A percentile compares a stretch with the other conserved stretches of the same genome.
These are phyloP conservation scores for Leucopsar rothschildi DNA, from an alignment of 2,113 vertebrate species.

Conservation along the genomic window DNA sequence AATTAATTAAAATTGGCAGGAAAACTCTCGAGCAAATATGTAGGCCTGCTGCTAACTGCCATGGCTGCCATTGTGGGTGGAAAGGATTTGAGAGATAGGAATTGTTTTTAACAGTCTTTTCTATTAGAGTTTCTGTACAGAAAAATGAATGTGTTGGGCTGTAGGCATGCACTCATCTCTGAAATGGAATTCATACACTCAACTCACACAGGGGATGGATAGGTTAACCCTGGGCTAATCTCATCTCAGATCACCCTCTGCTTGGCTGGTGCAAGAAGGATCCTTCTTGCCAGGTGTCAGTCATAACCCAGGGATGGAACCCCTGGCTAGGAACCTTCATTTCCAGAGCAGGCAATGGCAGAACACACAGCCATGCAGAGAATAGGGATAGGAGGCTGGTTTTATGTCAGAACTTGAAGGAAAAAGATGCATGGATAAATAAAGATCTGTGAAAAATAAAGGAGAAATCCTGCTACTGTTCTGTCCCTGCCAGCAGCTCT, in stretches of 20 bases:
- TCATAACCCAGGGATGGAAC: not conserved
- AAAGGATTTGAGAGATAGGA: not conserved
- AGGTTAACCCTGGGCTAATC: not conserved
- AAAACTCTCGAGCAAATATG: not conserved
- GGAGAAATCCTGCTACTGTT: not conserved
- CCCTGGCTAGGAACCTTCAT: not conserved
- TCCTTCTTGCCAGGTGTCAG: rapidly evolving
- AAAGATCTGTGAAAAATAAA: not conserved
- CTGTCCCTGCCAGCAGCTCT: not conserved
- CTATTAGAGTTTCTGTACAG: not conserved
- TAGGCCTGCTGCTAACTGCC: not conserved
- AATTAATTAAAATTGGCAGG: not conserved
- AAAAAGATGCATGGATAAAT: not conserved
- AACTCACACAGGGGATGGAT: not conserved
- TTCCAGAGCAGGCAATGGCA: not conserved
- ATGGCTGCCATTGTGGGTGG: not conserved
- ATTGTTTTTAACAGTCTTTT: not conserved
- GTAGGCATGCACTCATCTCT: not conserved
- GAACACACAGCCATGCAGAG: not conserved
- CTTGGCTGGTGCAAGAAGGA: not conserved
- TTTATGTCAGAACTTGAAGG: not conserved
- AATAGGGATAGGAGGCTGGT: not conserved
- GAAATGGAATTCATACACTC: not conserved
- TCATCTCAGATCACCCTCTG: not conserved
- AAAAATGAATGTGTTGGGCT: not conserved